Base-by-base conservation (phyloP, 2,797 vertebrate genomes). In the Chiroxiphia lanceolata region DNA sequence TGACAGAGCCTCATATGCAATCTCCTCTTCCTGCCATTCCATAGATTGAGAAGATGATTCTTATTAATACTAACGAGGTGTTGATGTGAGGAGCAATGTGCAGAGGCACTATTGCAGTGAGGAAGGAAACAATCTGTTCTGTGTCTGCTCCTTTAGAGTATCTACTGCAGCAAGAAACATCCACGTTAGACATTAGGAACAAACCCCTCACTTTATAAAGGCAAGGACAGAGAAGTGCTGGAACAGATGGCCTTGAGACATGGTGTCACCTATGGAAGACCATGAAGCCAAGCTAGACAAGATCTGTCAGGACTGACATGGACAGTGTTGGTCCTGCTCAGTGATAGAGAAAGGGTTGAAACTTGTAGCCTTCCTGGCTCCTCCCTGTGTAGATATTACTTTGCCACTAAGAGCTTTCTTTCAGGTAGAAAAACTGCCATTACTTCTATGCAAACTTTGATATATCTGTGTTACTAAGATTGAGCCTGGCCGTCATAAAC, bases 11-110 rank as follows among this genome's bases (percentile, higher is more conserved):
- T 78, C 40, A 33, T 20, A 38, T 23, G 45, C 17, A 23, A 14
- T 71, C 36, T 75, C 44, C 57, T 63, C 36, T 75, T 83, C 70
- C 67, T 27, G 16, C 25, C 31, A 20, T 45, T 64, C 48, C 33
- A 31, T 2, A 21, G 51, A 40, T 20, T 0, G 0, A 61, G 33
- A 47, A 74, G 15, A n/a, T 69, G 42, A 63, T 38, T 71, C 12
- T 54, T 47, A 71, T 10, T 70, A 53, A 53, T 27, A 64, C 29
- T 51, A 61, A 78, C 0, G 0, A 84, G 48, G 29, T 7, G 11
- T 72, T 84, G 19, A n/a, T 44, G 11, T 54, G 56, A 82, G 64
- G 36, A 93, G 9, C 21, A 68, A 23, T 0, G 5, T 50, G 14
- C 16, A 56, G 71, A 59, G 11, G 36, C 20, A 61, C 14, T 33